Evolutionary conservation across 2,888 invertebrate species (phyloP), one percentile per base, ranked within the genome.

Genomic region (Parapristionchus giblindavisi): DNA sequence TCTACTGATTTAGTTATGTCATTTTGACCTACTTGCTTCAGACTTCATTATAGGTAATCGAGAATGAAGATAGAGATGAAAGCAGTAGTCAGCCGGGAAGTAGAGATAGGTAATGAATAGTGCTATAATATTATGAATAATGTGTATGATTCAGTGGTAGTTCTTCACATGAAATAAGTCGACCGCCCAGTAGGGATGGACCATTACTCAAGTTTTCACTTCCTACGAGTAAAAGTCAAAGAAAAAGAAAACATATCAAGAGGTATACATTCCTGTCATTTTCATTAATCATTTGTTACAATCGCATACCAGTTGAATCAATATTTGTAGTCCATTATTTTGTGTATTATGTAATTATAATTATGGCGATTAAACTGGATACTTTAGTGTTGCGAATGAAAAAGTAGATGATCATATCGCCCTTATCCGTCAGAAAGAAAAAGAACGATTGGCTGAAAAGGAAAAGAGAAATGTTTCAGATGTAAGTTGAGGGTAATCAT

Each of bases 231-330:
- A 56, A 71, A 56, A 71, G 48, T 17, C 27, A 17, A 8, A 11
- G 70, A 27, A 71, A 71, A 40, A 4, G 70, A 21, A 71, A 71
- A 27, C 54, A 56, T n/a, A 32, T 71, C 0, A 54, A 71, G 70
- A 56, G 14, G 27, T 6, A 24, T 38, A 14, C 24, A 27, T 24
- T 27, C n/a, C 0, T 58, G 36, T 24, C 24, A 11, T 36, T 34
- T 61, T 36, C 21, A 36, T 27, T 58, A 4, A 58, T 32, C 27
- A 5, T n/a, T 52, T 52, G 6, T 43, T 17, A 17, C 17, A 14
- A 8, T 14, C 8, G 11, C 43, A 17, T 8, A 43, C 8, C 8
- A 14, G 11, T 43, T 14, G 17, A 43, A 43, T 43, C 43, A 43
- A n/a, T n/a, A n/a, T n/a, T n/a, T n/a, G n/a, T n/a, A n/a, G n/a